Evolutionary conservation across 2,888 invertebrate genomes (phyloP).

Genomic region (Drosophila leonis): DNA sequence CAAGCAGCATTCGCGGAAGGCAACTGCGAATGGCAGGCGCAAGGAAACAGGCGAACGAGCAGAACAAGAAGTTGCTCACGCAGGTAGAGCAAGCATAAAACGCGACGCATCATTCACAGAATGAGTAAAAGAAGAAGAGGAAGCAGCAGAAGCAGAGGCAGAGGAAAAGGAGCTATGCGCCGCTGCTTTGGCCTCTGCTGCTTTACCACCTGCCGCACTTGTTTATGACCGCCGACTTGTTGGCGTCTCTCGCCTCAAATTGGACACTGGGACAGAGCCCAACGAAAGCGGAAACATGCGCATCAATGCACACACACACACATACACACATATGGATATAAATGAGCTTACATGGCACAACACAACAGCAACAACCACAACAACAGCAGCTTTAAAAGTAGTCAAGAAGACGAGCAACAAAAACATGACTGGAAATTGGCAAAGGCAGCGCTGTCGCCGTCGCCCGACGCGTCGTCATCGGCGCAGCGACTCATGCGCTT

Average conservation of each 20-base stretch:
- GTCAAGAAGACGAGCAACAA: constrained; percentile 23
- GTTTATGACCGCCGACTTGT: constrained; percentile 71
- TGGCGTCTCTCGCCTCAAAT: constrained; percentile 54
- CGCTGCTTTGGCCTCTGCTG: constrained; percentile 7
- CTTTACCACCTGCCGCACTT: constrained; percentile 73
- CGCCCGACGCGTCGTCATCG: constrained; percentile 31
- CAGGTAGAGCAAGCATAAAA: constrained; percentile 38
- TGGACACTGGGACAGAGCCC: constrained; percentile 17
- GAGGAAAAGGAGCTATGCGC: constrained; percentile 14
- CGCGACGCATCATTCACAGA: constrained; percentile 51
- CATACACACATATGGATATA: background rate
- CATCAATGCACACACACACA: constrained; percentile 57
- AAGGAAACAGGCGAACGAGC: constrained; percentile 29
- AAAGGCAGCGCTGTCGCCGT: constrained; percentile 28
- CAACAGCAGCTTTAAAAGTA: constrained; percentile 6
- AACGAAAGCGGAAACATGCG: constrained; percentile 72
- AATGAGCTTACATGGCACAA: constrained; percentile 32
- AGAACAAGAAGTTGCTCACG: constrained; percentile 17
- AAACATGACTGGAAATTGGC: constrained; percentile 52
- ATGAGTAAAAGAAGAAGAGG: background rate
- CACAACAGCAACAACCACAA: constrained; percentile 4
- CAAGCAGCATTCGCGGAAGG: constrained; percentile 52
- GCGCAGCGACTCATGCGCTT: constrained; percentile 32
- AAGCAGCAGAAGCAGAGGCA: background rate
- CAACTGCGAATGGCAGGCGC: constrained; percentile 35